Conservation (phyloP, 2,113 vertebrate species). For the Pituophis catenifer region DNA sequence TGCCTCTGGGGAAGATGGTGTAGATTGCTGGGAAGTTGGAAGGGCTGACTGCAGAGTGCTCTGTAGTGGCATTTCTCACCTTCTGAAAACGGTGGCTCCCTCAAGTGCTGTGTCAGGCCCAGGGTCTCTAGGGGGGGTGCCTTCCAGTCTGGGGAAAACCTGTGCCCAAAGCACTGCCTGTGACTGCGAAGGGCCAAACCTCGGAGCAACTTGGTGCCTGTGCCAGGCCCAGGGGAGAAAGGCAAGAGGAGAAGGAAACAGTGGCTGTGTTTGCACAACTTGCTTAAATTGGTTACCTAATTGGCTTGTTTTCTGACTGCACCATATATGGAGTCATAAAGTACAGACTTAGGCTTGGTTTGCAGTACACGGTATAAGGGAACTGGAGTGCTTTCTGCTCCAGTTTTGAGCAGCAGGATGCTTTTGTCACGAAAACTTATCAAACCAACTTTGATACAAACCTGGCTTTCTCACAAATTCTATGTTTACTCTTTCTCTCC, state of each 20-base stretch:
- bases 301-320: not conserved
- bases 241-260: not conserved
- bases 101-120: not conserved
- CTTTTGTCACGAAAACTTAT: not conserved
- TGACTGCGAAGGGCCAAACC: not conserved
- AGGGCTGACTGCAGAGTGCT: not conserved
- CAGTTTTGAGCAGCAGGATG: too few relatives aligned
- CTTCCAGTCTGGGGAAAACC: not conserved
- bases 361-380: not conserved
- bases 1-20: not conserved
- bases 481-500: not conserved
- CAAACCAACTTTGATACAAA: not conserved
- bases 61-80: not conserved
- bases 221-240: not conserved
- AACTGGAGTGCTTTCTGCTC: not conserved
- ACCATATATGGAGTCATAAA: not conserved
- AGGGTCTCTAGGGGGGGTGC: not conserved
- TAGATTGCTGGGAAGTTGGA: not conserved
- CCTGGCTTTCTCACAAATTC: not conserved
- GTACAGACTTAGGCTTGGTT: not conserved
- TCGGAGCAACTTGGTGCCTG: not conserved
- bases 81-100: too few relatives aligned
- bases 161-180: not conserved
- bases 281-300: too few relatives aligned
- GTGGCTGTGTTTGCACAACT: not conserved